Percentiles rank a stretch among this genome's conserved stretches.
Evolutionary conservation across 2,113 vertebrate genomes (phyloP).

Genomic region (Felis catus): DNA sequence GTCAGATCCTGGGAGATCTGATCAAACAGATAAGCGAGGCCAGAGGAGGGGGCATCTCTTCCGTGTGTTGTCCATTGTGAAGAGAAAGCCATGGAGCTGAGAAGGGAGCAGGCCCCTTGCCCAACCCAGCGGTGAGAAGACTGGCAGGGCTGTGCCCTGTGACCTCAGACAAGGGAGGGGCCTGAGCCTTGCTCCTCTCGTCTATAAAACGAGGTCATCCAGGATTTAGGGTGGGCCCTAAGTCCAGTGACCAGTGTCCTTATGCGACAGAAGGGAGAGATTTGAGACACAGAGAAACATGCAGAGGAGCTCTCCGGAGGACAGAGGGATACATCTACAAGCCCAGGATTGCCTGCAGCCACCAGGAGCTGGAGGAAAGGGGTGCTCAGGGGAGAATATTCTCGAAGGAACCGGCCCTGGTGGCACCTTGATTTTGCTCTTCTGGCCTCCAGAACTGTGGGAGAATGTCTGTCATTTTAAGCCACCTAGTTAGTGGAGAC

Average conservation of each 20-base stretch:
- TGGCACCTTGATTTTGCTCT: background rate
- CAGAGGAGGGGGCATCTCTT: background rate
- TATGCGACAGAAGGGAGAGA: background rate
- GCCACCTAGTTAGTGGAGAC: background rate
- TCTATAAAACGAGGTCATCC: background rate
- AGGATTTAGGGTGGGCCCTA: background rate
- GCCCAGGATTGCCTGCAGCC: background rate
- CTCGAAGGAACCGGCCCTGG: background rate
- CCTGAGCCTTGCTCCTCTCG: background rate
- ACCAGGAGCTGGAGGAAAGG: background rate
- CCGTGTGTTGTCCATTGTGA: slow-evolving; percentile 27
- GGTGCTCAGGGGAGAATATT: background rate
- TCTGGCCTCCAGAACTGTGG: background rate
- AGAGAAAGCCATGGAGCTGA: background rate
- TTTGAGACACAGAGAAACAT: background rate
- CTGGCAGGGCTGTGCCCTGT: background rate
- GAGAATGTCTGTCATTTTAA: background rate
- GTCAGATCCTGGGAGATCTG: slow-evolving; percentile 16
- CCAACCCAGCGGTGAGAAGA: background rate
- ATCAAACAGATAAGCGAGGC: background rate
- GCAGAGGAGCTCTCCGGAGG: background rate
- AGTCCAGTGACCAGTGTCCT: background rate
- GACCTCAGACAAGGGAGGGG: background rate
- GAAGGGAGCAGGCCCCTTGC: background rate
- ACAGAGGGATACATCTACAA: accelerated